Evolutionary conservation across 2,888 invertebrate genomes (phyloP).

Genomic region (Drosophila buzzatii): DNA sequence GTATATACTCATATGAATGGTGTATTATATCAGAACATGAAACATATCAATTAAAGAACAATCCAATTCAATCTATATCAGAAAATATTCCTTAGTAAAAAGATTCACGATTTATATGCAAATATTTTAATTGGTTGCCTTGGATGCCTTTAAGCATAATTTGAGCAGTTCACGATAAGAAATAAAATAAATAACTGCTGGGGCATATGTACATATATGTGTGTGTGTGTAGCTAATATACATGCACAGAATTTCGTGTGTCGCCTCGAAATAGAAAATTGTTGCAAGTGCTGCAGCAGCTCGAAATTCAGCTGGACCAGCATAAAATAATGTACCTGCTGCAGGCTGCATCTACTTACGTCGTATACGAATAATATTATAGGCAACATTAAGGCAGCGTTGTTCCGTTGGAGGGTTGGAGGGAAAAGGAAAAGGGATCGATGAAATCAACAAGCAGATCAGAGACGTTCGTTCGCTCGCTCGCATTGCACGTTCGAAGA

Average conservation of each 20-base stretch:
- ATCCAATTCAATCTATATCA: not conserved
- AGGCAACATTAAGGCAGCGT: slow-evolving; percentile 73
- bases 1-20: not conserved
- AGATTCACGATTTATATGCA: slow-evolving; percentile 3
- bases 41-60: not conserved
- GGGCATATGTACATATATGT: not conserved
- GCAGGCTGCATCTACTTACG: slow-evolving; percentile 58
- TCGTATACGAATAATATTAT: slow-evolving; percentile 71
- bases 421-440: slow-evolving; percentile 29
- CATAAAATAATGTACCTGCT: slow-evolving; percentile 84
- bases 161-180: slow-evolving; percentile 1
- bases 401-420: slow-evolving; percentile 14
- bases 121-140: slow-evolving; percentile 6
- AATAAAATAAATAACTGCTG: not conserved
- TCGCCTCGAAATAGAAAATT: slow-evolving; percentile 17
- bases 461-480: slow-evolving; percentile 41
- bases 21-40: not conserved
- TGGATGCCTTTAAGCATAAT: not conserved
- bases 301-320: slow-evolving; percentile 84
- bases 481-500: slow-evolving; percentile 69
- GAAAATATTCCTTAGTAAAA: not conserved
- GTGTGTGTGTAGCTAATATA: not conserved
- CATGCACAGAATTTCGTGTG: slow-evolving; percentile 27
- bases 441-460: slow-evolving; percentile 57
- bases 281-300: slow-evolving; percentile 15